These are phyloP conservation scores for Atractosteus spatula DNA, from an alignment of 2,113 vertebrate genomes.

Conservation along the genomic window DNA sequence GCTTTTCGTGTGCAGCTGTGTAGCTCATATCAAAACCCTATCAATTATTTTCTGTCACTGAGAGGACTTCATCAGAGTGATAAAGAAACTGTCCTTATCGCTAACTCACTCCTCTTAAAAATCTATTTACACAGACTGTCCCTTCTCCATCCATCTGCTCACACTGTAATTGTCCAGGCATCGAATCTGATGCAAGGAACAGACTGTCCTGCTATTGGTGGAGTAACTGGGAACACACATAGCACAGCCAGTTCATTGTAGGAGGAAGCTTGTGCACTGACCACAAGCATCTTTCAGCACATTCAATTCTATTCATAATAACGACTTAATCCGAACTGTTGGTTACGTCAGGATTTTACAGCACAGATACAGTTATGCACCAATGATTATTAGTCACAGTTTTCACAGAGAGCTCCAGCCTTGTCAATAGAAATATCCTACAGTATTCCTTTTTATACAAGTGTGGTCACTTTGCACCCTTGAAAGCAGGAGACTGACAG, in stretches of 20 bases:
- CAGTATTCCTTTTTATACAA: neutral
- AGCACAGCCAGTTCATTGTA: no score
- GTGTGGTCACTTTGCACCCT: neutral
- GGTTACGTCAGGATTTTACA: no score
- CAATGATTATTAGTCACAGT: no score
- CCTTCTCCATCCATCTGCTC: slow-evolving; percentile 39
- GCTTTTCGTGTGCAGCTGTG: slow-evolving; percentile 34
- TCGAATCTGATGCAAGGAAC: slow-evolving; percentile 5
- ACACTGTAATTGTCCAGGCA: slow-evolving; percentile 1
- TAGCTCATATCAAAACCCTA: slow-evolving; percentile 43
- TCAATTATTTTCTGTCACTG: slow-evolving; percentile 69
- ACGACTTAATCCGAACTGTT: no score
- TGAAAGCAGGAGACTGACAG: neutral
- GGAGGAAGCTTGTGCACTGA: no score
- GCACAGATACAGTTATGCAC: no score
- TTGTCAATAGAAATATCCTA: neutral
- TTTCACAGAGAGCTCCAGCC: neutral
- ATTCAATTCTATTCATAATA: no score
- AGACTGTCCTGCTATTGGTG: neutral
- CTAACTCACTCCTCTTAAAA: slow-evolving; percentile 51
- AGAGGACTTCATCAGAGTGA: slow-evolving; percentile 57
- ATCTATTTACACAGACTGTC: slow-evolving; percentile 62
- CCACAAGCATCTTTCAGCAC: no score
- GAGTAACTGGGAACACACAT: neutral
- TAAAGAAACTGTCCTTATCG: slow-evolving; percentile 66